Evolutionary conservation across 2,113 vertebrate species (phyloP).

Genomic region (Pan troglodytes): NHGRI_mPanTro3-v2.1_pri NC_072416.2:65587501-65588000

Average conservation of each 20-base stretch:
- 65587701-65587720: constrained; percentile 52
- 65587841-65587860: not conserved
- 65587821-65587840: not conserved
- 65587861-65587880: not conserved
- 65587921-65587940: not conserved
- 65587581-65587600: constrained; percentile 94
- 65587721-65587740: constrained; percentile 69
- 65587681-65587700: constrained; percentile 11
- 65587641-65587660: constrained; percentile 86
- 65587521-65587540: not conserved
- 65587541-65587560: constrained; percentile 85
- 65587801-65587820: constrained; percentile 64
- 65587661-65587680: constrained; percentile 78
- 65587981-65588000: constrained; percentile 49
- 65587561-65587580: constrained; percentile 90
- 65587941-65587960: not conserved
- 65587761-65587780: not conserved
- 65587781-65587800: constrained; percentile 43
- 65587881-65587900: constrained; percentile 52
- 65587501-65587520: not conserved
- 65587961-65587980: constrained; percentile 28
- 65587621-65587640: constrained; percentile 95
- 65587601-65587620: constrained; percentile 95
- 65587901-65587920: not conserved
- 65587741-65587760: constrained; percentile 55